Evolutionary conservation across 2,888 invertebrate species (phyloP), one percentile per base, ranked within the genome.

Genomic region (Clunio marinus): DNA sequence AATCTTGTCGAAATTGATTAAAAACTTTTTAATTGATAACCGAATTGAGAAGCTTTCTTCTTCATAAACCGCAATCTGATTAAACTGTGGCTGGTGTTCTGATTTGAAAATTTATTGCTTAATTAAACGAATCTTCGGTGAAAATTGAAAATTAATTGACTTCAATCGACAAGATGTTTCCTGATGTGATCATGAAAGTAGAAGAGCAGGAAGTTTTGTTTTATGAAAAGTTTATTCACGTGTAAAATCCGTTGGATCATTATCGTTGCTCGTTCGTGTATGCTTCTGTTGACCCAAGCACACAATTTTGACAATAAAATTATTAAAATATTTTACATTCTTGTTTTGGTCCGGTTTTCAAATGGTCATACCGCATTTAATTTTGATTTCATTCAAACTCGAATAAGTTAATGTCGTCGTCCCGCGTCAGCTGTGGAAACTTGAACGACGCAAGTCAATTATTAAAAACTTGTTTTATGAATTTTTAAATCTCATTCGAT

Each of bases 291-390:
- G 63, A 63, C 63, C 63, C 45, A 46, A 27, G 45, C 63, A 63
- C 63, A 27, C 63, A 63, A 46, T 63, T 63, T 41, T 27, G 46
- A 63, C 63, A 63, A 63, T 63, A 63, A 63, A 63, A 27, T 63
- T 63, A 60, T 60, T 60, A 60, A 27, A 41, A 63, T 63, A 46
- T 45, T 63, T 63, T 46, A 63, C 35, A 32, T 17, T 32, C 10
- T 59, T 7, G 35, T 32, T 59, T 32, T 15, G 17, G 45, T 63
- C 63, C 63, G 63, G 63, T 63, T 63, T 46, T 17, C 1, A 15
- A 20, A 51, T 17, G 51, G 51, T 51, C 51, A n/a, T n/a, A 22
- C 51, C 41, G 41, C 41, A 41, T 17, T 51, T 51, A 17, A 51
- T 51, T n/a, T n/a, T n/a, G n/a, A 51, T 51, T 51, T 17, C 51